These are phyloP conservation scores for Cyanistes caeruleus DNA, from an alignment of 2,113 vertebrate species.

Conservation along the genomic window DNA sequence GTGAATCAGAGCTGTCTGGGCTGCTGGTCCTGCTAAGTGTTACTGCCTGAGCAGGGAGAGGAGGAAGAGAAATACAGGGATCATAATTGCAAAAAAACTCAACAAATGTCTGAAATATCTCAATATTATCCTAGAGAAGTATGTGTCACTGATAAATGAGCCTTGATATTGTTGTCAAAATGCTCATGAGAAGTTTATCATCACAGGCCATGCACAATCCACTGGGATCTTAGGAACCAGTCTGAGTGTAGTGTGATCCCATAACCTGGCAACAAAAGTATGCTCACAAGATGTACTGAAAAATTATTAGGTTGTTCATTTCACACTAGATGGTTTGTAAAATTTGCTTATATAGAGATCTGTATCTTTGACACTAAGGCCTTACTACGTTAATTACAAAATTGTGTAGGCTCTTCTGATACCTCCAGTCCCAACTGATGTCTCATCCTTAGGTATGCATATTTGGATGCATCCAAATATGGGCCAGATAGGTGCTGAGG, in stretches of 20 bases:
- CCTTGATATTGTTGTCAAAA: not conserved
- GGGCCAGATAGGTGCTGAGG: not conserved
- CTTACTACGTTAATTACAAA: accelerated
- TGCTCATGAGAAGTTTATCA: not conserved
- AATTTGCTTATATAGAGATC: not conserved
- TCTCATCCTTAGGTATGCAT: not conserved
- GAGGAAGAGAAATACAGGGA: not conserved
- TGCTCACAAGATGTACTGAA: not conserved
- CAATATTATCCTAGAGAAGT: not conserved
- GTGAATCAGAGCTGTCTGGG: not conserved
- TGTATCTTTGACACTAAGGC: not conserved
- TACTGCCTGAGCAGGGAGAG: not conserved
- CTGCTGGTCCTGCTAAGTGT: accelerated
- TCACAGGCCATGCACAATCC: not conserved
- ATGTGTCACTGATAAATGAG: not conserved
- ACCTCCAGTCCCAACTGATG: not conserved
- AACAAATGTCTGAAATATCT: not conserved
- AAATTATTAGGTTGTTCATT: not conserved
- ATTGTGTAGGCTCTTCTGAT: not conserved
- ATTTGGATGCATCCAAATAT: accelerated
- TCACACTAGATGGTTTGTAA: not conserved
- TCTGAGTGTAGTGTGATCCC: not conserved
- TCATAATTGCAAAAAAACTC: not conserved
- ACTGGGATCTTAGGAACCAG: accelerated
- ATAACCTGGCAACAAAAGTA: not conserved